Evolutionary conservation across 2,888 invertebrate species (phyloP).

Genomic region (Watsonalla cultraria): DNA sequence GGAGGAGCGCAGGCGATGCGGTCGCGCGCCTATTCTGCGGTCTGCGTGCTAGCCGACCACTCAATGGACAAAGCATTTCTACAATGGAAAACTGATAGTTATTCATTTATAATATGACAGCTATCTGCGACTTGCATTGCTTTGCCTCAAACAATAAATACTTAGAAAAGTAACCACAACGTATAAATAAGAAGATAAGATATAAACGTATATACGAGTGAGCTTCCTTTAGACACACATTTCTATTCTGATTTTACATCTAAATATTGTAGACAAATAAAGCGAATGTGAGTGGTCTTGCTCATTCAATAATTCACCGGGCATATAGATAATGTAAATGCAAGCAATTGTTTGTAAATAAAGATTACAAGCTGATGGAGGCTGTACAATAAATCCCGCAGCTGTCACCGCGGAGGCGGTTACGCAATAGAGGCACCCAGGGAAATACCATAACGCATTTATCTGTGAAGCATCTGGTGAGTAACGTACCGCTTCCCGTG

Average conservation of each 20-base stretch:
- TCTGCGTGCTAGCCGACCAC: conserved; percentile 44
- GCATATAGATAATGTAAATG: conserved; percentile 31
- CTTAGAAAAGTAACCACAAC: conserved; percentile 10
- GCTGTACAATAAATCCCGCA: conserved; percentile 35
- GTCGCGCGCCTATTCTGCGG: conserved; percentile 61
- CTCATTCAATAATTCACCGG: conserved; percentile 14
- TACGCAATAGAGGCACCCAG: conserved; percentile 47
- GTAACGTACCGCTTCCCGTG: conserved; percentile 71
- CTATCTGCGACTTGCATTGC: conserved; percentile 6
- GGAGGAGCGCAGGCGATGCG: conserved; percentile 53
- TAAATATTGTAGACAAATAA: neutral
- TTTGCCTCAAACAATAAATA: conserved; percentile 14
- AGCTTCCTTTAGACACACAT: neutral
- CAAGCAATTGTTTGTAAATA: conserved; percentile 49
- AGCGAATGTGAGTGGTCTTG: neutral
- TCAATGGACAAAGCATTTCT: conserved; percentile 34
- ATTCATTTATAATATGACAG: conserved; percentile 15
- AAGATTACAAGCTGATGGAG: conserved; percentile 36
- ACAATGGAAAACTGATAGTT: conserved; percentile 37
- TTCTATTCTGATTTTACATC: neutral
- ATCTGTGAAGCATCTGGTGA: conserved; percentile 65
- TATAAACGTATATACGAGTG: conserved; percentile 2
- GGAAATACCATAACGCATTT: conserved; percentile 56
- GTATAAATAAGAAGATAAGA: neutral
- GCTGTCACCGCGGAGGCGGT: conserved; percentile 52